Evolutionary conservation across 1,140 invertebrate species (phyloP), one percentile per base, ranked within the genome.

Genomic region (Druon quercuslanigerum): DNA sequence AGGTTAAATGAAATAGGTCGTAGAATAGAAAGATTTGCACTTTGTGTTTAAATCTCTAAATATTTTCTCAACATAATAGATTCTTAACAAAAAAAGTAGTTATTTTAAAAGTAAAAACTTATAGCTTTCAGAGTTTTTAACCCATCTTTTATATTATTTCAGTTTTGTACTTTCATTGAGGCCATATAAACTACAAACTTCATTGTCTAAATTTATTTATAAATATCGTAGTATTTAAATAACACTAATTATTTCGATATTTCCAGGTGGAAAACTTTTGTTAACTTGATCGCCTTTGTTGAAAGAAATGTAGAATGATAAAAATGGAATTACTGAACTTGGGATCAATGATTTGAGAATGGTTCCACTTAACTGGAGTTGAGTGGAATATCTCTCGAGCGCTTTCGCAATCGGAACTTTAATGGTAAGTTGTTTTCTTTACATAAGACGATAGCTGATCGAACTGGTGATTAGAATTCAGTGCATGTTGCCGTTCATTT

Each of bases 391-490:
- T 66, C 16, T 66, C 25, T 66, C 40, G 40, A 46, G 9, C 8
- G 9, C 16, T 66, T 40, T 14, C 33, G 13, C 33, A n/a, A 33
- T 40, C 60, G 60, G 12, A 66, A 66, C 40, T 66, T 40, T 40
- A 14, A 60, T 66, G 60, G 60, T 66, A n/a, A 40, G 60, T 66
- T 66, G 14, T 14, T 66, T 66, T 66, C 20, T 40, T 66, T 66
- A 40, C 20, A 40, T 66, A 66, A 66, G 60, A 40, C 60, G 16
- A 66, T 33, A 66, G 19, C 33, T 33, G 57, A 20, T 33, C 14
- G 52, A 46, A 46, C 40, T 46, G 25, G 33, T 40, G 20, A 66
- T 66, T 66, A 40, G 40, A 46, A 66, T 66, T 66, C 60, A 66
- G 25, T 66, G 60, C 25, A 66, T 33, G 20, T 66, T 66, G 60